Evolutionary conservation across 2,113 vertebrate species (phyloP).

Genomic region (Chionodraco myersi): DNA sequence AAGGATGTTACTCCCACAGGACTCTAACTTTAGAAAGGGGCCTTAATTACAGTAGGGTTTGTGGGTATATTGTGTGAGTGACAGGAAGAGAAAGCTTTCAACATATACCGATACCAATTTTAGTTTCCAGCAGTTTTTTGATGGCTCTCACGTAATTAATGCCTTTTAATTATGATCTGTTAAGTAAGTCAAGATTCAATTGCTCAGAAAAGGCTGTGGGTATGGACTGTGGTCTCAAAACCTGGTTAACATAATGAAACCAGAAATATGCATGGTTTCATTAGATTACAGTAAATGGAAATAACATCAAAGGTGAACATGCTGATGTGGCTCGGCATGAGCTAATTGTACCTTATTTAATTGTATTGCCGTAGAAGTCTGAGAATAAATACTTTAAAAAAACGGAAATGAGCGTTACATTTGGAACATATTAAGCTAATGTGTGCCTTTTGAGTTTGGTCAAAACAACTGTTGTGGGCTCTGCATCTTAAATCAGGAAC

Average conservation of each 20-base stretch:
- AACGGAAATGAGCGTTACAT: slow-evolving; percentile 29
- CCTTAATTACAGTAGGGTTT: slow-evolving; percentile 2
- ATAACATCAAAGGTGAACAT: slow-evolving; percentile 28
- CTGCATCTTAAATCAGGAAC: slow-evolving; percentile 6
- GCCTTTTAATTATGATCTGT: slow-evolving; percentile 30
- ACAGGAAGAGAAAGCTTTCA: slow-evolving; percentile 16
- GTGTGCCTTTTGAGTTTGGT: slow-evolving; percentile 1
- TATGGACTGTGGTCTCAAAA: slow-evolving; percentile 29
- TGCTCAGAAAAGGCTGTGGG: slow-evolving; percentile 13
- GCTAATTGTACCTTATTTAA: slow-evolving; percentile 35
- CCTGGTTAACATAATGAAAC: slow-evolving; percentile 5
- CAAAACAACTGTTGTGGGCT: slow-evolving; percentile 11
- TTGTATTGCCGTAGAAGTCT: slow-evolving; percentile 35
- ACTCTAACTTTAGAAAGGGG: neutral
- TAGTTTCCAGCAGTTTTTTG: slow-evolving; percentile 34
- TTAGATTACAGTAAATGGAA: slow-evolving; percentile 27
- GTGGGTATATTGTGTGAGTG: slow-evolving; percentile 2
- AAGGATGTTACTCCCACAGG: slow-evolving; percentile 8
- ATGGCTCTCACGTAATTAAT: slow-evolving; percentile 20
- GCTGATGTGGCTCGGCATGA: slow-evolving; percentile 2
- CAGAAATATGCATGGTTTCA: slow-evolving; percentile 22
- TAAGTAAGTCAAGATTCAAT: slow-evolving; percentile 4
- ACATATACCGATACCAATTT: slow-evolving; percentile 24
- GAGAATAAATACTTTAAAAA: slow-evolving; percentile 28
- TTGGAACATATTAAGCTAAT: slow-evolving; percentile 47